Conservation (phyloP, 1,140 invertebrate species). For the Drosophila mayri region DNA sequence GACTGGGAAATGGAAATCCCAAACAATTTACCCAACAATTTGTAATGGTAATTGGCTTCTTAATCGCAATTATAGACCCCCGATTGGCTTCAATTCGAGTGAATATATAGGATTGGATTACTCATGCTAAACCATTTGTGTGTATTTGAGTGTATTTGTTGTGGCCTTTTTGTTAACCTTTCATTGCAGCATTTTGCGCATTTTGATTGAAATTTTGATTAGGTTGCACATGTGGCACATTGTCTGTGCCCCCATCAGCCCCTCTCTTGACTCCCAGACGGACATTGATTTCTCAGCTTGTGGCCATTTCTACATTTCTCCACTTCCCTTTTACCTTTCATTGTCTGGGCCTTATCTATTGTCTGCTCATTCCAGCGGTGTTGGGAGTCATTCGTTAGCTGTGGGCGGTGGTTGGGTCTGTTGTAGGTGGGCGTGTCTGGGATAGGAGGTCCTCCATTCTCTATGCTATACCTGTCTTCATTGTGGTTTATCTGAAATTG, state of each 20-base stretch:
- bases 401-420: conserved; percentile 1
- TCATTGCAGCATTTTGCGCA: conserved; percentile 58
- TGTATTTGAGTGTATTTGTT: conserved; percentile 35
- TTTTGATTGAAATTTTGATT: conserved; percentile 80
- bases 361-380: conserved; percentile 30
- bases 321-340: conserved; percentile 24
- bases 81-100: conserved; percentile 23
- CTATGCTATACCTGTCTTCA: conserved; percentile 8
- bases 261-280: neutral
- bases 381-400: conserved; percentile 20
- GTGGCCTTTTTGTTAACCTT: conserved; percentile 48
- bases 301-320: conserved; percentile 38
- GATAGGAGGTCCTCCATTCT: neutral
- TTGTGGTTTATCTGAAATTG: conserved; percentile 26
- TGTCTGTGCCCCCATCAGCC: conserved; percentile 32
- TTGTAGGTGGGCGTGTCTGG: conserved; percentile 31
- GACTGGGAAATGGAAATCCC: conserved; percentile 2
- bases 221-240: conserved; percentile 70
- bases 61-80: conserved; percentile 46
- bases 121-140: conserved; percentile 32
- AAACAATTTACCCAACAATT: conserved; percentile 34
- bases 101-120: conserved; percentile 31
- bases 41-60: conserved; percentile 46
- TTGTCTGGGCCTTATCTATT: conserved; percentile 24
- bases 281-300: conserved; percentile 75